Base-by-base conservation (phyloP, 2,113 vertebrate genomes). In the Chionomys nivalis region DNA sequence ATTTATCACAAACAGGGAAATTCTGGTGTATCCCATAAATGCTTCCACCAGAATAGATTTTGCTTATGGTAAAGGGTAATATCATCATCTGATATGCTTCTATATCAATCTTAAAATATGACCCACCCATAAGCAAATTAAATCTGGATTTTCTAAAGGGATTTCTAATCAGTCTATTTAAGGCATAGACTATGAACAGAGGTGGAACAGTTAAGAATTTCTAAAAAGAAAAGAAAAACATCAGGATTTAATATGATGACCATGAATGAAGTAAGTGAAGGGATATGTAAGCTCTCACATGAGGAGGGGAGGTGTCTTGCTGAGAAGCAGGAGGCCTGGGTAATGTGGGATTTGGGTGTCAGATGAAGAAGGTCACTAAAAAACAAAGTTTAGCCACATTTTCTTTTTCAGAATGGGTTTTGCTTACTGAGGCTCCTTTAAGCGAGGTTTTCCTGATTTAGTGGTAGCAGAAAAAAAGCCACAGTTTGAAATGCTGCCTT, bases 91-190 rank as follows among this genome's bases (percentile, higher is more conserved):
- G 87, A 44, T 83, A 83, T 42, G 66, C 68, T 90, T 31, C 33
- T 52, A 8, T 31, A 28, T 89, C 17, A 63, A 7, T 93, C 16
- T 94, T 87, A 87, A 94, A 76, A 76, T 87, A 70, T 77, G 68
- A 63, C 49, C 31, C 31, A 82, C 44, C 39, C 77, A 73, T 66
- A 95, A 89, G 65, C 5, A 89, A 85, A 31, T 79, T 55, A 66
- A 95, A 26, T 75, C 66, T 94, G 58, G 23, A 63, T 82, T 94
- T 95, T 81, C 39, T 81, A 89, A 96, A 95, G 14, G 6, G 1
- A 63, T 89, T 82, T 83, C 36, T 70, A 61, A 73, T 42, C 66
- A 61, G 19, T 77, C 58, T 52, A 49, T 85, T 42, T 58, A 52
- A n/a, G 66, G 23, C 78, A 90, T 26, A 86, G 58, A 49, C 66